These are phyloP conservation scores for Aleadryas rufinucha DNA, from an alignment of 2,113 vertebrate genomes.

Conservation along the genomic window DNA sequence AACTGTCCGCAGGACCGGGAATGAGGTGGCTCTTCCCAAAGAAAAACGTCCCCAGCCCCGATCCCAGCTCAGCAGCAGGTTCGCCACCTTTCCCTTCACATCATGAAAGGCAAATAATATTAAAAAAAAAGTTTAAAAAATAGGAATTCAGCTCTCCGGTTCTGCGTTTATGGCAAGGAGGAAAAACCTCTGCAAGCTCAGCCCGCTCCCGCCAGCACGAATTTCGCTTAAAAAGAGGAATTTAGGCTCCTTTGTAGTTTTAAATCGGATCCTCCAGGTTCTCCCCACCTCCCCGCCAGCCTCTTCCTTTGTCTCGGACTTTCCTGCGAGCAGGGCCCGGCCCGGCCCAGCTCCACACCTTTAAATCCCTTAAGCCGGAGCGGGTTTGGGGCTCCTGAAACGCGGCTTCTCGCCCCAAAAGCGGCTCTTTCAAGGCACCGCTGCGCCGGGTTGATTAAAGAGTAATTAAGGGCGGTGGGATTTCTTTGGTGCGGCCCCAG, in stretches of 20 bases:
- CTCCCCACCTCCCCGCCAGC: background rate
- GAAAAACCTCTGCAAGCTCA: background rate
- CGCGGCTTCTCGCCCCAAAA: background rate
- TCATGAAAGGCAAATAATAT: accelerated
- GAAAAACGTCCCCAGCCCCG: background rate
- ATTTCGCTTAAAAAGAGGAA: background rate
- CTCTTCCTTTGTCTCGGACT: background rate
- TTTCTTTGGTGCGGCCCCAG: background rate
- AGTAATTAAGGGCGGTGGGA: background rate
- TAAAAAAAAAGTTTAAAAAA: no score
- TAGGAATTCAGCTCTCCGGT: background rate
- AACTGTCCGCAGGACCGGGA: background rate
- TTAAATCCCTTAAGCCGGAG: background rate
- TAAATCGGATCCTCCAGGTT: background rate
- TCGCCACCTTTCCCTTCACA: background rate
- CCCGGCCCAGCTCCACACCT: background rate
- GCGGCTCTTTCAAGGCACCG: background rate
- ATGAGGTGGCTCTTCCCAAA: background rate
- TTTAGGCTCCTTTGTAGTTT: background rate
- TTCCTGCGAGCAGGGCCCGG: background rate
- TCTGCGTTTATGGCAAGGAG: background rate
- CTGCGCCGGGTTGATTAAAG: background rate
- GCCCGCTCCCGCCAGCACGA: background rate
- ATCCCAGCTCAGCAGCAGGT: background rate
- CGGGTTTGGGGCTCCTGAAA: background rate